Conservation (phyloP, 2,797 vertebrate genomes). For the Nothura maculosa region DNA sequence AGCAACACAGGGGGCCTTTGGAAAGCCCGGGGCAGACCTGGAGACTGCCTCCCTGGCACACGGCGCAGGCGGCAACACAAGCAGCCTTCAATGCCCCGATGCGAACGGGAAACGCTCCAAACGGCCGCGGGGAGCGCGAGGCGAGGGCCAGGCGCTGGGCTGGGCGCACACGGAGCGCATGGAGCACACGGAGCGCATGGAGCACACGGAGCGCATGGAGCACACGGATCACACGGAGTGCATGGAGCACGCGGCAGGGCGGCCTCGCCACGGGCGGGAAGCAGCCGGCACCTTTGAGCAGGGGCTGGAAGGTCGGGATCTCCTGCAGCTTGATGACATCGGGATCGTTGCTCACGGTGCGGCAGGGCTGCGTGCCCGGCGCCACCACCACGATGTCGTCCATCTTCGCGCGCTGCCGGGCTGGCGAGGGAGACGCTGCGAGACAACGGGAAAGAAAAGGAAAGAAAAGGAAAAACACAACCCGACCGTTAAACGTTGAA, state of each 20-base stretch:
- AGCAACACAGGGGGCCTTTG: not conserved
- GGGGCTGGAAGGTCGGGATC: conserved; percentile 97
- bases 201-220: no score
- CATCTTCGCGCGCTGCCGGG: conserved; percentile 97
- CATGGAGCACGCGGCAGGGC: no score
- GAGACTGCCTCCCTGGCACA: not conserved
- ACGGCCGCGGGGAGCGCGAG: not conserved
- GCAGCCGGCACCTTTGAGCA: conserved; percentile 90
- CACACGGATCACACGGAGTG: no score
- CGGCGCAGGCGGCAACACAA: not conserved
- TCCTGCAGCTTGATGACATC: conserved; percentile 98
- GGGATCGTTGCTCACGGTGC: conserved; percentile 96
- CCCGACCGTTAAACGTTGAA: no score
- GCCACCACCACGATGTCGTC: conserved; percentile 98
- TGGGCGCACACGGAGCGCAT: no score
- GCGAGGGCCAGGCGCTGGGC: not conserved
- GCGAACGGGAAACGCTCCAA: not conserved
- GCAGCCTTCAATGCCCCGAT: not conserved
- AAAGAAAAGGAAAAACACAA: no score
- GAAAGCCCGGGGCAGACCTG: not conserved
- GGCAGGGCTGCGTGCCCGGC: conserved; percentile 90
- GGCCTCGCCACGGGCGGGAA: no score
- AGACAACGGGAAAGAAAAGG: not conserved
- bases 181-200: no score
- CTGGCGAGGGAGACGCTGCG: conserved; percentile 91